Percentiles rank a stretch among this genome's conserved stretches.
Conservation (phyloP, 2,113 vertebrate species). For the Sinocyclocheilus rhinocerous region DNA sequence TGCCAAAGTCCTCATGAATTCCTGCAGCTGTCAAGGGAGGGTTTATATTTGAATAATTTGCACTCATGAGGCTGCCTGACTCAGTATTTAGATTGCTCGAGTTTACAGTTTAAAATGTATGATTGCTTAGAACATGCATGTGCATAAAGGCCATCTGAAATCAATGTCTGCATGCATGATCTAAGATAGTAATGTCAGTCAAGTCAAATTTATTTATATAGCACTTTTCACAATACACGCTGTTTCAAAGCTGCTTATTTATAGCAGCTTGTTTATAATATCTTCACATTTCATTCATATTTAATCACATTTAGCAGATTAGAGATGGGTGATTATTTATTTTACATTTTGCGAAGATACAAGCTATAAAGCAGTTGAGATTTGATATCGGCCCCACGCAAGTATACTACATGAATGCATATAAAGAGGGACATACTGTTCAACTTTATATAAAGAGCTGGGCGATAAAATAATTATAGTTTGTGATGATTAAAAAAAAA, state of each 20-base stretch:
- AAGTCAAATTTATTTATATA: background rate
- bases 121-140: background rate
- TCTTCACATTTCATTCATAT: background rate
- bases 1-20: slow-evolving; percentile 15
- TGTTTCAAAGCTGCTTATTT: background rate
- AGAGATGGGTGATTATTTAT: background rate
- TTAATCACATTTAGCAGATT: background rate
- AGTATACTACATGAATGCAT: background rate
- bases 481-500: too few species aligned
- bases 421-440: too few species aligned
- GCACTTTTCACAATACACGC: background rate
- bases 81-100: background rate
- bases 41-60: slow-evolving; percentile 27
- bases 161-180: background rate
- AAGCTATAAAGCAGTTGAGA: too few species aligned
- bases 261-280: background rate
- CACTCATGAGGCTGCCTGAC: background rate
- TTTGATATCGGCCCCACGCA: too few species aligned
- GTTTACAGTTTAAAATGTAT: slow-evolving; percentile 11
- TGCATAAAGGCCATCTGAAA: background rate
- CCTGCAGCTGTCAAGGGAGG: background rate
- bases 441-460: too few species aligned
- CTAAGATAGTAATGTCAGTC: background rate
- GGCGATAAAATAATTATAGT: too few species aligned
- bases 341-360: background rate